Conservation (phyloP, 1,140 invertebrate species). For the Papilio aristodemus region DNA sequence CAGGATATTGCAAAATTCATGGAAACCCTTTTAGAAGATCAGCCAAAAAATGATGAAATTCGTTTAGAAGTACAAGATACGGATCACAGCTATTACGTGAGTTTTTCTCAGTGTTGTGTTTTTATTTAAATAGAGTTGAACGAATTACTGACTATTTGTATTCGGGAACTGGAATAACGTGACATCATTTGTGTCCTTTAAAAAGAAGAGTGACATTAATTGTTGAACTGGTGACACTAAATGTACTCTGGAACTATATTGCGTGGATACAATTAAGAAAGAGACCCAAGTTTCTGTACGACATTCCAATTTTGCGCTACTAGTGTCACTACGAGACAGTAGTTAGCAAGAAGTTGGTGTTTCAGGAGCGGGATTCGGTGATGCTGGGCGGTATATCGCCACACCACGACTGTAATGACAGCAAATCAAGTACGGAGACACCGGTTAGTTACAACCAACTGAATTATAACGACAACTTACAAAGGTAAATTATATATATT, state of each 20-base stretch:
- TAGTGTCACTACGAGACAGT: not conserved
- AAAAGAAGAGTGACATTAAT: too few species aligned
- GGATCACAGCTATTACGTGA: slow-evolving; percentile 57
- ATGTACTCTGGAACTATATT: too few species aligned
- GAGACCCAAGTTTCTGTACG: too few species aligned
- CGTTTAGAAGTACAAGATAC: slow-evolving; percentile 81
- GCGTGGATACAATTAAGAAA: too few species aligned
- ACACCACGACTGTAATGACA: slow-evolving; percentile 90
- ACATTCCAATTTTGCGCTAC: too few species aligned
- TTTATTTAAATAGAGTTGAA: too few species aligned
- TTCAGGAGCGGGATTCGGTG: slow-evolving; percentile 88
- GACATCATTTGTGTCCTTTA: too few species aligned
- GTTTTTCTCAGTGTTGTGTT: slow-evolving; percentile 23
- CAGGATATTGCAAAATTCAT: slow-evolving; percentile 88
- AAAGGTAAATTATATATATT: slow-evolving; percentile 70
- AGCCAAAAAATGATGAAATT: slow-evolving; percentile 76
- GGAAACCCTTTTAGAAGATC: slow-evolving; percentile 86
- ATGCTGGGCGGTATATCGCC: slow-evolving; percentile 93
- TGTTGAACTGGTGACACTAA: too few species aligned
- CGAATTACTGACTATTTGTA: too few species aligned
- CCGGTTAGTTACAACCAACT: slow-evolving; percentile 92
- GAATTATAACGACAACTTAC: slow-evolving; percentile 93
- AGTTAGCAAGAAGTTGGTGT: slow-evolving; percentile 44
- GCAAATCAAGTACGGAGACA: slow-evolving; percentile 90
- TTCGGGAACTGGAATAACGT: too few species aligned